A percentile compares a stretch with the other conserved stretches of the same genome.
Evolutionary conservation across 2,888 invertebrate genomes (phyloP).

Genomic region (Aphidoletes aphidimyza): DNA sequence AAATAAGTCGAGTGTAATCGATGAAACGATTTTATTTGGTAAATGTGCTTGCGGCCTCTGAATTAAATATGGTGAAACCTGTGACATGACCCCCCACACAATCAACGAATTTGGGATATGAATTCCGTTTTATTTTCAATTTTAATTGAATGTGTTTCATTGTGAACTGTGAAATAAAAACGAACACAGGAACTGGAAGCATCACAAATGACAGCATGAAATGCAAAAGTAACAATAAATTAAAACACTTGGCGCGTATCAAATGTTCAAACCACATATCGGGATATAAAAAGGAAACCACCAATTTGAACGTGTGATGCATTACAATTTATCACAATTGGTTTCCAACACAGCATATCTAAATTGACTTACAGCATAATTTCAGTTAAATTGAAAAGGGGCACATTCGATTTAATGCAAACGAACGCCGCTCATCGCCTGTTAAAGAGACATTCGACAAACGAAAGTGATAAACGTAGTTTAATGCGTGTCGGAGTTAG

Average conservation of each 20-base stretch:
- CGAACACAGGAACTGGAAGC: slow-evolving; percentile 22
- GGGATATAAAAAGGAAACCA: background rate
- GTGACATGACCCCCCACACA: slow-evolving; percentile 23
- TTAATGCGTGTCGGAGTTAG: background rate
- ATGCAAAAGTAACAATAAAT: slow-evolving; percentile 7
- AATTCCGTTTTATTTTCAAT: slow-evolving; percentile 21
- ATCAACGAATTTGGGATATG: background rate
- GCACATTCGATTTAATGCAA: background rate
- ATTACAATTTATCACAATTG: slow-evolving; percentile 52
- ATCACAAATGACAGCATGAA: slow-evolving; percentile 30
- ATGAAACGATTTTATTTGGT: slow-evolving; percentile 11
- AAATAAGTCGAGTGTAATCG: background rate
- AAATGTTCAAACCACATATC: slow-evolving; percentile 8
- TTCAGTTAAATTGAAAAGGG: slow-evolving; percentile 29
- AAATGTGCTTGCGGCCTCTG: background rate
- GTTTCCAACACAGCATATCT: background rate
- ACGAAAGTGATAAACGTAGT: background rate
- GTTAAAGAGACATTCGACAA: background rate
- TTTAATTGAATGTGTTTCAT: background rate
- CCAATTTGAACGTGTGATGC: slow-evolving; percentile 49
- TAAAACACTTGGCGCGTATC: slow-evolving; percentile 43
- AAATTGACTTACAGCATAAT: background rate
- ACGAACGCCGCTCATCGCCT: background rate
- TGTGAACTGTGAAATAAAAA: background rate
- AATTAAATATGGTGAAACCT: slow-evolving; percentile 10